A percentile compares a stretch with the other conserved stretches of the same genome.
phyloP scores from a whole-genome alignment of 2,888 invertebrate species.

The Drosophila robusta region DNA sequence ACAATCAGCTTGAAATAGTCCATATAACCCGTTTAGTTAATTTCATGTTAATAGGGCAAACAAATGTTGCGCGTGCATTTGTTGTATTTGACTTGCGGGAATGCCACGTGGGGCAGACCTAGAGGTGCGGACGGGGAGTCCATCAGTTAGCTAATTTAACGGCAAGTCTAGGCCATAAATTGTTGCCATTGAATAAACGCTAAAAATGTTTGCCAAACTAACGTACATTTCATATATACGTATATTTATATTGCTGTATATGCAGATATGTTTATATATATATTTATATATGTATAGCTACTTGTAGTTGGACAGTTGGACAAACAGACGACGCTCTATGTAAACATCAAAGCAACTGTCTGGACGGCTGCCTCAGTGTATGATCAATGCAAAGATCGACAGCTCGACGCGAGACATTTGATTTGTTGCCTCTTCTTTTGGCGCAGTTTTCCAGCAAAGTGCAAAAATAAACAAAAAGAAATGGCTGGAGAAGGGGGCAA shows the following conservation, averaged over 20 bases:
- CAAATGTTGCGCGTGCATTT: constrained; percentile 32
- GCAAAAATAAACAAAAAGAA: constrained; percentile 71
- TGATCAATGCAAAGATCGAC: constrained; percentile 51
- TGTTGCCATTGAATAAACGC: constrained; percentile 52
- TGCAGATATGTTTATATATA: neutral
- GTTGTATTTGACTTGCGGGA: neutral
- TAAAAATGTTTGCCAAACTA: constrained; percentile 66
- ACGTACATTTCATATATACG: constrained; percentile 34
- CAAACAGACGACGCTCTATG: constrained; percentile 38
- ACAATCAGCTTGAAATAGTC: constrained; percentile 2
- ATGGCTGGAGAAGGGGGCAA: neutral
- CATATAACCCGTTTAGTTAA: constrained; percentile 10
- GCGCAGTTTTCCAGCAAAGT: constrained; percentile 69
- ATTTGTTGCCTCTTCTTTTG: constrained; percentile 49
- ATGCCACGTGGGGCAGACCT: neutral
- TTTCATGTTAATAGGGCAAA: constrained; percentile 25
- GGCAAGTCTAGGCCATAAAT: constrained; percentile 44
- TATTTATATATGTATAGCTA: neutral
- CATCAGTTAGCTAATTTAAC: constrained; percentile 31
- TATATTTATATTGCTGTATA: constrained; percentile 2
- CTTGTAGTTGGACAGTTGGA: constrained; percentile 39
- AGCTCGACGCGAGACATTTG: constrained; percentile 40
- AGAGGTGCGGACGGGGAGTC: no score
- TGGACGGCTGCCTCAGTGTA: constrained; percentile 57
- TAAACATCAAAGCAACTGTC: constrained; percentile 70